Evolutionary conservation across 64 coral and sea anemone genomes (phyloP).

Genomic region (Orbicella faveolata): DNA sequence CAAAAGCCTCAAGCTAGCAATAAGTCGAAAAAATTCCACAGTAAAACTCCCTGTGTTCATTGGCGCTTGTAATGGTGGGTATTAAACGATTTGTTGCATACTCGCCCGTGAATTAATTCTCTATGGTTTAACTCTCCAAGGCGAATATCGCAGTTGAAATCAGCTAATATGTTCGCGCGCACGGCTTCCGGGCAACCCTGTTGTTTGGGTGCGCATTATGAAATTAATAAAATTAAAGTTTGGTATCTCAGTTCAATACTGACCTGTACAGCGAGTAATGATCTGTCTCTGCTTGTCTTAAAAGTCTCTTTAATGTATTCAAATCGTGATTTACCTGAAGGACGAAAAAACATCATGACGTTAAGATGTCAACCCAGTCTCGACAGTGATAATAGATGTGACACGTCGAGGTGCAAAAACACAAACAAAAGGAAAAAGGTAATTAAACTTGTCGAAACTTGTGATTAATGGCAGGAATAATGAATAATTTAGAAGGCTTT

Average conservation of each 20-base stretch:
- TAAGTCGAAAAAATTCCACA: too few species aligned
- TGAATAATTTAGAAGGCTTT: background rate
- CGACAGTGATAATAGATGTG: background rate
- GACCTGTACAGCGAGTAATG: conserved; percentile 97
- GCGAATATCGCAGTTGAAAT: too few species aligned
- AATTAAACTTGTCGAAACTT: background rate
- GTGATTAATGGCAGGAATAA: background rate
- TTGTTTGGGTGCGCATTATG: too few species aligned
- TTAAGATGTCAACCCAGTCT: background rate
- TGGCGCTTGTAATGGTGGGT: too few species aligned
- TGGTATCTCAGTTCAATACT: background rate
- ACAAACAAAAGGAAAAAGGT: background rate
- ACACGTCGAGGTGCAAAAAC: background rate
- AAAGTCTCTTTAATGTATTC: conserved; percentile 94
- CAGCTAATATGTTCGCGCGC: too few species aligned
- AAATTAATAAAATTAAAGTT: too few species aligned
- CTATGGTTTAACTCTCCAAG: too few species aligned
- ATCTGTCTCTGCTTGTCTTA: conserved; percentile 86
- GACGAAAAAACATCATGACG: background rate
- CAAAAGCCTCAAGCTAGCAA: too few species aligned
- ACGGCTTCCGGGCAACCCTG: too few species aligned
- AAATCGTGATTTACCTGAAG: conserved; percentile 93
- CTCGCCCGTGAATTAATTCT: too few species aligned
- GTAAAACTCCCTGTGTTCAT: too few species aligned
- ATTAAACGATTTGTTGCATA: too few species aligned